Conservation (phyloP, 2,113 vertebrate species). For the Edolisoma coerulescens region DNA sequence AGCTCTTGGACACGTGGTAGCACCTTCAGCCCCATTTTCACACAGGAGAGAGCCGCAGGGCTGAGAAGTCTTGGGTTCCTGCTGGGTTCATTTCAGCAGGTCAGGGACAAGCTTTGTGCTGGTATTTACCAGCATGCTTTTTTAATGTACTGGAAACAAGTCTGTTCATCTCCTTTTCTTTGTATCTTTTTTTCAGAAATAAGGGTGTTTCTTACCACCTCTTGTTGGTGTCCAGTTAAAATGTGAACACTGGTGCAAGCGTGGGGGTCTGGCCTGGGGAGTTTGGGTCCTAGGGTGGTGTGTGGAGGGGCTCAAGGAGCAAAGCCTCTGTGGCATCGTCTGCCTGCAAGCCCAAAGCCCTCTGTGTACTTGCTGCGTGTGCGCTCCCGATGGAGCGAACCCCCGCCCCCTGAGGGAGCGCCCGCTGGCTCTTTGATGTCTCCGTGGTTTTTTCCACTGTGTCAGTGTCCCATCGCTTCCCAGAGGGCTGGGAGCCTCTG, state of each 20-base stretch:
- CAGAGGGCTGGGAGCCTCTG: not conserved
- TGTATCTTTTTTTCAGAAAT: not conserved
- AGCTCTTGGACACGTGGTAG: fast-evolving
- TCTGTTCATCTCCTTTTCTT: not conserved
- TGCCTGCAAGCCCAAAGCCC: not conserved
- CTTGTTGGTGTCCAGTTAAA: not conserved
- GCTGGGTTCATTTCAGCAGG: not conserved
- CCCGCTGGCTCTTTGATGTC: not conserved
- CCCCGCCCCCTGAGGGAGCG: not conserved
- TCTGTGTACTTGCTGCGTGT: not conserved
- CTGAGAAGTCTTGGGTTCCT: not conserved
- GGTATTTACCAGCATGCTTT: not conserved
- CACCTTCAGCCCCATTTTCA: not conserved
- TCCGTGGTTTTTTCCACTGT: fast-evolving
- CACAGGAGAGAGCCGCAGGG: not conserved
- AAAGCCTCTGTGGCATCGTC: not conserved
- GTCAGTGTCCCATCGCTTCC: not conserved
- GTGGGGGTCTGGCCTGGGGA: not conserved
- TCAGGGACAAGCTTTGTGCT: not conserved
- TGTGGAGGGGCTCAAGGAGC: fast-evolving
- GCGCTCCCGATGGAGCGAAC: not conserved
- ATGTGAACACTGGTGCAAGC: fast-evolving
- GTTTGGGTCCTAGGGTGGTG: fast-evolving
- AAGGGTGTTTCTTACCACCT: not conserved
- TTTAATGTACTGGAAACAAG: not conserved